A percentile compares a stretch with the other conserved stretches of the same genome.
Conservation (phyloP, 2,113 vertebrate species). For the Phalacrocorax aristotelis region DNA sequence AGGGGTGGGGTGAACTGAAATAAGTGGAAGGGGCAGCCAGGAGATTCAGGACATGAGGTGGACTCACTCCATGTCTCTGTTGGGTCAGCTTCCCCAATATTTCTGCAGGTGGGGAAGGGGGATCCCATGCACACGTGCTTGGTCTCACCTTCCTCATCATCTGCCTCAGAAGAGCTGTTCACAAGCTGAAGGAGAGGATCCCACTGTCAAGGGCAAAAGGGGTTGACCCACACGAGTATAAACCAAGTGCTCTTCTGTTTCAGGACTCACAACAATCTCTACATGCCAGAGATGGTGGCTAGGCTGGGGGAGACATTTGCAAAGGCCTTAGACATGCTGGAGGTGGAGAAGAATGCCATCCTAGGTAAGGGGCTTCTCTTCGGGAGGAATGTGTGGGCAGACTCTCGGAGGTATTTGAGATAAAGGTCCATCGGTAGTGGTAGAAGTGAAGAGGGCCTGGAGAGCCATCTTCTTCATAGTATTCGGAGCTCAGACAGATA, state of each 20-base stretch:
- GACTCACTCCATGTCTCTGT: constrained; percentile 64
- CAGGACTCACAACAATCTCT: constrained; percentile 91
- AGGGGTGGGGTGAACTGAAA: constrained; percentile 40
- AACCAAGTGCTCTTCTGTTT: constrained; percentile 60
- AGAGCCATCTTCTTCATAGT: background rate
- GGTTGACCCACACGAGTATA: background rate
- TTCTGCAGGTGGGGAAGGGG: constrained; percentile 69
- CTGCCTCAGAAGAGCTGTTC: constrained; percentile 65
- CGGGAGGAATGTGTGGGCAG: background rate
- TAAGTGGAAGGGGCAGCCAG: constrained; percentile 10
- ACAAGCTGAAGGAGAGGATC: constrained; percentile 65
- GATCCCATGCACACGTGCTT: constrained; percentile 68
- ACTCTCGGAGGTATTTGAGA: background rate
- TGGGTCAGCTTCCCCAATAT: constrained; percentile 12
- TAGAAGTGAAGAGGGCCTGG: background rate
- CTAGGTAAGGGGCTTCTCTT: constrained; percentile 79
- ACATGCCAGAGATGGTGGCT: constrained; percentile 85
- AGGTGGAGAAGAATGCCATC: constrained; percentile 88
- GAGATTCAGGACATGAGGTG: constrained; percentile 55
- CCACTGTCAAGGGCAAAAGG: constrained; percentile 19
- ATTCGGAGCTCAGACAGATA: background rate
- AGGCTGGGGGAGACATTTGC: constrained; percentile 86
- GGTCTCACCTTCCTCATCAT: constrained; percentile 71
- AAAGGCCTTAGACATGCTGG: constrained; percentile 86
- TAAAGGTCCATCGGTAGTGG: background rate